Evolutionary conservation across 1,140 invertebrate genomes (phyloP).

Genomic region (Scaptomyza pallida): DNA sequence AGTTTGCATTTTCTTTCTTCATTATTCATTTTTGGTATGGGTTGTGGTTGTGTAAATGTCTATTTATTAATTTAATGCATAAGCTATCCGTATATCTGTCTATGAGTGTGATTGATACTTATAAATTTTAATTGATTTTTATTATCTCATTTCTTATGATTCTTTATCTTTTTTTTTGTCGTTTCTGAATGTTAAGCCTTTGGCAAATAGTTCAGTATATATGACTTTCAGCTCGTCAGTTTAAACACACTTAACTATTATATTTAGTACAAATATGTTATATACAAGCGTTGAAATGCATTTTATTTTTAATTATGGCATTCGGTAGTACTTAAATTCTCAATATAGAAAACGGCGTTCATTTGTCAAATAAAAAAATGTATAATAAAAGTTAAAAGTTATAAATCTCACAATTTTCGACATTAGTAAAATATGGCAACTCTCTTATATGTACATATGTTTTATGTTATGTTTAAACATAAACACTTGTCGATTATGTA

Average conservation of each 20-base stretch:
- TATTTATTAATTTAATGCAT: conserved; percentile 68
- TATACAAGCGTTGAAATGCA: conserved; percentile 71
- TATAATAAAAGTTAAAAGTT: too few species aligned
- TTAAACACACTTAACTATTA: conserved; percentile 60
- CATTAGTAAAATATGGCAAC: conserved; percentile 78
- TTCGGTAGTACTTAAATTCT: conserved; percentile 68
- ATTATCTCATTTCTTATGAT: conserved; percentile 6
- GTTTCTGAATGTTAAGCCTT: conserved; percentile 76
- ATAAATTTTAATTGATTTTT: conserved; percentile 33
- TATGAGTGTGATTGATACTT: conserved; percentile 41
- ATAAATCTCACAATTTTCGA: conserved; percentile 76
- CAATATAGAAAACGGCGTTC: conserved; percentile 73
- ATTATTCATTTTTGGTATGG: conserved; percentile 71
- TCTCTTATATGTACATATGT: conserved; percentile 62
- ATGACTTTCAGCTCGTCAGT: conserved; percentile 68
- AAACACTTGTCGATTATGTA: conserved; percentile 14
- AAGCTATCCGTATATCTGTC: conserved; percentile 40
- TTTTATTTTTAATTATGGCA: conserved; percentile 82
- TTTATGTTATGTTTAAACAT: conserved; percentile 20
- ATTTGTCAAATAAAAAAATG: too few species aligned
- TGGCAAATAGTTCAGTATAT: conserved; percentile 80
- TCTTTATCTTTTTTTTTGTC: conserved; percentile 43
- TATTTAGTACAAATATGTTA: conserved; percentile 50
- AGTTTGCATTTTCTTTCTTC: conserved; percentile 24
- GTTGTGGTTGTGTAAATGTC: conserved; percentile 56